Percentiles rank a stretch among this genome's conserved stretches.
These are phyloP conservation scores for Medauroidea extradentata DNA, from an alignment of 1,140 invertebrate species.

Conservation along the genomic window DNA sequence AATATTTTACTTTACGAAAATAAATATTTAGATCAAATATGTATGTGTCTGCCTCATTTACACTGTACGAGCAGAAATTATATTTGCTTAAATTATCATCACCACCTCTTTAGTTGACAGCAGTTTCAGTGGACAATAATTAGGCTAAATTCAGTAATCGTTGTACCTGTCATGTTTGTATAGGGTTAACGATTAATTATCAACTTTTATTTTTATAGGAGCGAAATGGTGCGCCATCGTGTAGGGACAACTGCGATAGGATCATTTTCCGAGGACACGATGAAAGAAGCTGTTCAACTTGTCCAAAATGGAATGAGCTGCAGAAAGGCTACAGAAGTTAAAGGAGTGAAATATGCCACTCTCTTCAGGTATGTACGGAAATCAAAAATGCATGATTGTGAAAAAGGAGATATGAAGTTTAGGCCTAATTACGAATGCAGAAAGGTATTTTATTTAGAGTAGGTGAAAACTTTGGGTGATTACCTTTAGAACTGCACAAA, in stretches of 20 bases:
- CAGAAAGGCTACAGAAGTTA: background rate
- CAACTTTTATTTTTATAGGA: background rate
- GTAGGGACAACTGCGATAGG: background rate
- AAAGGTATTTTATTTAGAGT: constrained; percentile 5
- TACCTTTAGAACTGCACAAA: constrained; percentile 29
- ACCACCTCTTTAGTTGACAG: too few relatives aligned
- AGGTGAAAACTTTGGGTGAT: constrained; percentile 18
- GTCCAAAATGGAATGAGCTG: background rate
- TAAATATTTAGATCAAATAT: too few relatives aligned
- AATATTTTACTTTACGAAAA: too few relatives aligned
- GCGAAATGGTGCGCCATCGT: background rate
- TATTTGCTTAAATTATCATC: too few relatives aligned
- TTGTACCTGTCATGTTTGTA: too few relatives aligned
- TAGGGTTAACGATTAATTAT: too few relatives aligned
- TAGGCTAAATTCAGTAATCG: too few relatives aligned
- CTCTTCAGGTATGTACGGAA: constrained; percentile 1
- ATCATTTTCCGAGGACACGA: background rate
- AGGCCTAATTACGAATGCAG: constrained; percentile 1
- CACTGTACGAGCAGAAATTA: too few relatives aligned
- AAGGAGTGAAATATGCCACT: background rate
- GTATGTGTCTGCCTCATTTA: too few relatives aligned
- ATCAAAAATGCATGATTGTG: background rate
- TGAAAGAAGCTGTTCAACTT: background rate
- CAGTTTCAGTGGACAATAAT: too few relatives aligned
- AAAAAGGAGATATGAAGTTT: background rate